Evolutionary conservation across 1,140 invertebrate genomes (phyloP).

Genomic region (Micrasema longulum): DNA sequence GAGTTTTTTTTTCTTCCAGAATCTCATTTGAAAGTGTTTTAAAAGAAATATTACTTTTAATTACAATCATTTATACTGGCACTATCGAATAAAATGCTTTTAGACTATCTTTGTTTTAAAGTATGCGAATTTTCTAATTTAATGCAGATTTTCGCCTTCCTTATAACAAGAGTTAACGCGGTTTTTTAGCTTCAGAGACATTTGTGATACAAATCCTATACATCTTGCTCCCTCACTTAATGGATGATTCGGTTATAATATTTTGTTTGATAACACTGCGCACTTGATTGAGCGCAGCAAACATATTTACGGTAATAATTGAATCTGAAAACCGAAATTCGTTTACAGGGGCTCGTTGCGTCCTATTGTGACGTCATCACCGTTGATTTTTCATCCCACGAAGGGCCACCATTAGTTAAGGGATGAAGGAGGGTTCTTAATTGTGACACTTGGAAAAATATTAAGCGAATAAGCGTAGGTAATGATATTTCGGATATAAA

Average conservation of each 20-base stretch:
- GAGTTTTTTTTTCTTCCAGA: no score
- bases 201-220: no score
- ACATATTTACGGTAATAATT: constrained; percentile 54
- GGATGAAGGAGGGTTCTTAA: constrained; percentile 13
- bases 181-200: no score
- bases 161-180: no score
- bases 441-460: constrained; percentile 19
- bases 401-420: constrained; percentile 21
- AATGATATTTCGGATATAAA: no score
- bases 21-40: no score
- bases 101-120: no score
- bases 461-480: background rate
- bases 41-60: no score
- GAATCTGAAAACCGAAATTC: constrained; percentile 55
- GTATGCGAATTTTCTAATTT: no score
- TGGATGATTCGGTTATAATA: constrained; percentile 48
- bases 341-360: constrained; percentile 53
- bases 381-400: constrained; percentile 53
- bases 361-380: constrained; percentile 54
- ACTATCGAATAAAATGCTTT: no score
- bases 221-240: constrained; percentile 37
- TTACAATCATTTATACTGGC: no score
- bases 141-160: no score
- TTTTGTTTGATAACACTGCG: constrained; percentile 52
- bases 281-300: constrained; percentile 52